phyloP scores from a whole-genome alignment of 1,140 invertebrate genomes.

The Mercenaria mercenaria region DNA sequence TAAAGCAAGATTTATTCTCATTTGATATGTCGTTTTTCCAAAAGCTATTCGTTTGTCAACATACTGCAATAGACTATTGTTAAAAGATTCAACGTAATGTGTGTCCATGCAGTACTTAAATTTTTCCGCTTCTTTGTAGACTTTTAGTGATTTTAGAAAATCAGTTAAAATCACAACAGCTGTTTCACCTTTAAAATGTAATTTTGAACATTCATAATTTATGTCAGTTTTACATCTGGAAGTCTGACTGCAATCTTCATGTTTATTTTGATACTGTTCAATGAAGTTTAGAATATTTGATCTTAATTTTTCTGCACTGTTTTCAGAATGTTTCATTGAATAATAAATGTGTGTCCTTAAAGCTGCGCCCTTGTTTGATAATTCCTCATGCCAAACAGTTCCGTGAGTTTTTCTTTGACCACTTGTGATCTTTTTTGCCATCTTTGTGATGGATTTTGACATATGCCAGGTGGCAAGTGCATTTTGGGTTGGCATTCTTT shows the following conservation, averaged over 20 bases:
- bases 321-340: neutral
- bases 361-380: neutral
- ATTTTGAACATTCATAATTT: neutral
- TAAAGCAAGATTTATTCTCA: neutral
- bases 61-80: neutral
- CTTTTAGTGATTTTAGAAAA: neutral
- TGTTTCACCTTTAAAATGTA: neutral
- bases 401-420: neutral
- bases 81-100: constrained; percentile 9
- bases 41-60: too few species aligned
- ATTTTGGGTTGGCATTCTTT: constrained; percentile 1
- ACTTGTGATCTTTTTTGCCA: neutral
- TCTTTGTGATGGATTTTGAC: neutral
- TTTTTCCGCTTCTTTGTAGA: neutral
- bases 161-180: neutral
- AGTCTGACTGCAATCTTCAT: neutral
- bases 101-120: neutral
- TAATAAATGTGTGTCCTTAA: neutral
- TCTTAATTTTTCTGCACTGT: neutral
- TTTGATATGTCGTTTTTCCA: neutral
- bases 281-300: neutral
- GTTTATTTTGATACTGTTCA: neutral
- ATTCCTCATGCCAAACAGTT: neutral
- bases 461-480: neutral
- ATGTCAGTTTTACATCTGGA: neutral